A percentile compares a stretch with the other conserved stretches of the same genome.
These are phyloP conservation scores for Fregata magnificens DNA, from an alignment of 2,113 vertebrate genomes.

Conservation along the genomic window DNA sequence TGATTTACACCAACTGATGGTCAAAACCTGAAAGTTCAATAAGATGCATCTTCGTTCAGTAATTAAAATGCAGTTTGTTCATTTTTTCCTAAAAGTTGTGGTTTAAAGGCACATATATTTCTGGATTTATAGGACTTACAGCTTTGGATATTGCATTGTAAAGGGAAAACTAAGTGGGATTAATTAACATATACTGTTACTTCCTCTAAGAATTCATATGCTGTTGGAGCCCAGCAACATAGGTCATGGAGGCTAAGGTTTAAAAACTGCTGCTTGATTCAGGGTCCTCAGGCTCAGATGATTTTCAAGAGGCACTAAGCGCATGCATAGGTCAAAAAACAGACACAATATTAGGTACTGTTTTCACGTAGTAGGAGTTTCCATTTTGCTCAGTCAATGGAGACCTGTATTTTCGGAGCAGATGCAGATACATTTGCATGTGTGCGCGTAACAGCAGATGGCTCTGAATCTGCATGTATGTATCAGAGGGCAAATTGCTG, in stretches of 20 bases:
- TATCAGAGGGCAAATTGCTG: background rate
- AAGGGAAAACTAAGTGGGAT: background rate
- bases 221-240: fast-evolving
- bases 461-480: background rate
- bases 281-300: background rate
- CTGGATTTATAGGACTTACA: background rate
- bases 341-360: background rate
- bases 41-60: background rate
- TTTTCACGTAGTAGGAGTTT: background rate
- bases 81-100: background rate
- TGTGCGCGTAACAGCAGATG: background rate
- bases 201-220: background rate
- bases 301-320: background rate
- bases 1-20: background rate
- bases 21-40: background rate
- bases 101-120: background rate
- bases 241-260: background rate
- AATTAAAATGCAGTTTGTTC: background rate
- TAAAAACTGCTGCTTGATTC: background rate
- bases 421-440: background rate
- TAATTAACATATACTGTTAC: background rate
- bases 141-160: background rate
- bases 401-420: background rate
- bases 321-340: background rate
- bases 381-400: background rate